Evolutionary conservation across 2,888 invertebrate species (phyloP).

Genomic region (Tanytarsus gracilentus): DNA sequence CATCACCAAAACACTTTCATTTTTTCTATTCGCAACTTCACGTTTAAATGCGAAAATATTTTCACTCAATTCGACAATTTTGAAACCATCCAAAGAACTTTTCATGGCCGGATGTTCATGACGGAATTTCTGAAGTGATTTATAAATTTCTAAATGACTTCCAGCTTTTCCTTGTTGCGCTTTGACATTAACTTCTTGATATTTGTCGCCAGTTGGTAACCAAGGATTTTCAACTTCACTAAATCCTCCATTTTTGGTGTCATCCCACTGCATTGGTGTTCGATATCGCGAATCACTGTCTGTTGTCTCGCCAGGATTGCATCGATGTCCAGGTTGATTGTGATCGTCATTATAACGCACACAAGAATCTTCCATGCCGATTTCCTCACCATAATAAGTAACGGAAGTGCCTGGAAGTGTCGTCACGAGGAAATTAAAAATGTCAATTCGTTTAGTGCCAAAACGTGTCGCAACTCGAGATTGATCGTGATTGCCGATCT

Average conservation of each 20-base stretch:
- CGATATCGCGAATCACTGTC: conserved; percentile 17
- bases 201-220: conserved; percentile 40
- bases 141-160: conserved; percentile 59
- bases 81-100: neutral
- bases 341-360: conserved; percentile 51
- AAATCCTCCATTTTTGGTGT: neutral
- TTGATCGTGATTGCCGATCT: conserved; percentile 59
- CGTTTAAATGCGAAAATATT: conserved; percentile 4
- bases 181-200: conserved; percentile 50
- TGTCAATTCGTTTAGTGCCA: conserved; percentile 55
- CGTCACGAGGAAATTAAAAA: neutral
- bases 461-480: conserved; percentile 53
- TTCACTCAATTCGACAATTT: neutral
- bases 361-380: conserved; percentile 63
- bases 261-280: conserved; percentile 2
- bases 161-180: conserved; percentile 44
- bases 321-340: conserved; percentile 33
- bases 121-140: conserved; percentile 48
- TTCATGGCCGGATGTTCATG: conserved; percentile 38
- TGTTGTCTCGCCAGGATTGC: neutral
- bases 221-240: neutral
- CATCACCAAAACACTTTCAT: neutral
- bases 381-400: conserved; percentile 53
- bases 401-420: conserved; percentile 51
- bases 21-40: neutral